Percentiles rank a stretch among this genome's conserved stretches.
Conservation (phyloP, 2,888 invertebrate genomes). For the Scaptomyza flava region DNA sequence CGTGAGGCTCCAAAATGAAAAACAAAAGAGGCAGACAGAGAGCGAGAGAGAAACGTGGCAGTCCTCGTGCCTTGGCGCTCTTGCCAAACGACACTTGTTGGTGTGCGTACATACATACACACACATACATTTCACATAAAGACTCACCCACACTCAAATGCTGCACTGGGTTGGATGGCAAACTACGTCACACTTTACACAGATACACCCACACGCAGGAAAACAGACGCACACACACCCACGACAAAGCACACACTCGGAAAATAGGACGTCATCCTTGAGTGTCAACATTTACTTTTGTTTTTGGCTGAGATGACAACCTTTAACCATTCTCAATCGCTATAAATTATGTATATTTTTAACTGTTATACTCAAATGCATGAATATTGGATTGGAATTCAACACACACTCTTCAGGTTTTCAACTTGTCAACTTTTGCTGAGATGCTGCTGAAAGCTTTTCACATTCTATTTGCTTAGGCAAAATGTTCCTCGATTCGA, state of each 20-base stretch:
- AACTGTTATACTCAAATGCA: background rate
- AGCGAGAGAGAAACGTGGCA: background rate
- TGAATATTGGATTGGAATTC: background rate
- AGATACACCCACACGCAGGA: slow-evolving; percentile 20
- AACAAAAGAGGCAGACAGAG: background rate
- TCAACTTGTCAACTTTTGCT: background rate
- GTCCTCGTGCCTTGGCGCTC: slow-evolving; percentile 34
- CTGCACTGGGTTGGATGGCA: slow-evolving; percentile 19
- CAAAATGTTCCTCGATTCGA: background rate
- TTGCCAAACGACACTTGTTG: slow-evolving; percentile 65
- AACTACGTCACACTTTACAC: slow-evolving; percentile 62
- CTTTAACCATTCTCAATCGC: slow-evolving; percentile 5
- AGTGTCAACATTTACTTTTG: slow-evolving; percentile 61
- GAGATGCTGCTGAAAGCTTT: background rate
- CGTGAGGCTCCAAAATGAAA: background rate
- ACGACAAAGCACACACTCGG: slow-evolving; percentile 34
- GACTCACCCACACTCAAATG: slow-evolving; percentile 6
- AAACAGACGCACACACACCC: slow-evolving; percentile 10
- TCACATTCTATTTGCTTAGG: background rate
- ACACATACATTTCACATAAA: background rate
- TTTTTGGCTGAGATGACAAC: slow-evolving; percentile 34
- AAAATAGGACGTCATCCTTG: slow-evolving; percentile 72
- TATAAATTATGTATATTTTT: slow-evolving; percentile 24
- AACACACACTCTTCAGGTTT: background rate
- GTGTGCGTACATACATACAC: slow-evolving; percentile 43